phyloP scores from a whole-genome alignment of 2,888 invertebrate species.

The Merodon equestris region DNA sequence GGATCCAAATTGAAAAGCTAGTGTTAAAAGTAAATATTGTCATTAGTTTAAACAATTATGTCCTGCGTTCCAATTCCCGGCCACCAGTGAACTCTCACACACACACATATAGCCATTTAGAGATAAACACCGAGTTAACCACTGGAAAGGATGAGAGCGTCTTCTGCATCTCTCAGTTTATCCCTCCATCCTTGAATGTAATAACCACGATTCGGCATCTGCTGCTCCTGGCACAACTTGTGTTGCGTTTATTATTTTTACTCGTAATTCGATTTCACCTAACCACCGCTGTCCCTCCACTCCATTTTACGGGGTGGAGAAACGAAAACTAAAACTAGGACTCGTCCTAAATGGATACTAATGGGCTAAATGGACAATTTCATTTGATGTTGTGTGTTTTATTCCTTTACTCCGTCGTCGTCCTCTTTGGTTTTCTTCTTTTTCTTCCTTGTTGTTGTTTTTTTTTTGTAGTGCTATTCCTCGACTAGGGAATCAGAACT shows the following conservation, averaged over 20 bases:
- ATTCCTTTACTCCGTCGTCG: slow-evolving; percentile 23
- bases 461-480: background rate
- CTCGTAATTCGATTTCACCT: slow-evolving; percentile 54
- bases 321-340: slow-evolving; percentile 38
- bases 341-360: slow-evolving; percentile 63
- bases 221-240: slow-evolving; percentile 21
- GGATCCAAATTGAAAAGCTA: slow-evolving; percentile 63
- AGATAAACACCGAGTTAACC: background rate
- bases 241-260: slow-evolving; percentile 61
- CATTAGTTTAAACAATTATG: slow-evolving; percentile 68
- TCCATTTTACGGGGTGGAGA: background rate
- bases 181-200: slow-evolving; percentile 30
- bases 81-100: slow-evolving; percentile 9
- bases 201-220: slow-evolving; percentile 36
- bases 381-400: slow-evolving; percentile 64
- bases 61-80: slow-evolving; percentile 50
- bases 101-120: background rate
- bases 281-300: background rate
- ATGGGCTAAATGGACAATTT: slow-evolving; percentile 67
- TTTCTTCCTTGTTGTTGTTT: background rate
- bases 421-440: background rate
- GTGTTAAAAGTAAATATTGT: slow-evolving; percentile 68
- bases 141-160: background rate
- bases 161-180: background rate
- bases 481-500: slow-evolving; percentile 10